Evolutionary conservation across 2,888 invertebrate genomes (phyloP).

Genomic region (Xanthia togata): DNA sequence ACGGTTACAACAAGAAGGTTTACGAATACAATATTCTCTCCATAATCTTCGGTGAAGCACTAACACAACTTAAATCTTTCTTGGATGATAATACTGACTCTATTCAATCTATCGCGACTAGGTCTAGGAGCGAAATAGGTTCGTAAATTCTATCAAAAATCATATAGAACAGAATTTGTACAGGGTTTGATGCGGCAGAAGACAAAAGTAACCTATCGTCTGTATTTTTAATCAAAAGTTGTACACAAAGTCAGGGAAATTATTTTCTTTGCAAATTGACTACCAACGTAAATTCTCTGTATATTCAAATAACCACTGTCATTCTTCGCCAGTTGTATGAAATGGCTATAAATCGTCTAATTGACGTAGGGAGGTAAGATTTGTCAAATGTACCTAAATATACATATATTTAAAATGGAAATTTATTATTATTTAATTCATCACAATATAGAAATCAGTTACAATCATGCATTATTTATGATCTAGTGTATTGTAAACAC

Average conservation of each 20-base stretch:
- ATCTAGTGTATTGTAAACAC: neutral
- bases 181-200: neutral
- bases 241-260: neutral
- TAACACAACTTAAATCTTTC: constrained; percentile 68
- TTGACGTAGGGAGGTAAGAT: too few relatives aligned
- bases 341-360: neutral
- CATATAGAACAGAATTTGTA: neutral
- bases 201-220: neutral
- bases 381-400: too few relatives aligned
- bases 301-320: too few relatives aligned
- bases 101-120: constrained; percentile 73
- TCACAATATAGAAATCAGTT: neutral
- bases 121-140: constrained; percentile 61
- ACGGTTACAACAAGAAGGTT: constrained; percentile 79
- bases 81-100: constrained; percentile 67
- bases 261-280: neutral
- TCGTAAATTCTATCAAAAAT: constrained; percentile 35
- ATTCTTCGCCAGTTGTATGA: neutral
- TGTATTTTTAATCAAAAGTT: neutral
- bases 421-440: neutral
- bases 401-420: too few relatives aligned
- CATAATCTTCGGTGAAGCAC: constrained; percentile 58
- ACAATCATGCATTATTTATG: neutral
- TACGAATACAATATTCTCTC: constrained; percentile 79
- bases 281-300: neutral